Evolutionary conservation across 1,140 invertebrate genomes (phyloP).

Genomic region (Cecropterus lyciades): DNA sequence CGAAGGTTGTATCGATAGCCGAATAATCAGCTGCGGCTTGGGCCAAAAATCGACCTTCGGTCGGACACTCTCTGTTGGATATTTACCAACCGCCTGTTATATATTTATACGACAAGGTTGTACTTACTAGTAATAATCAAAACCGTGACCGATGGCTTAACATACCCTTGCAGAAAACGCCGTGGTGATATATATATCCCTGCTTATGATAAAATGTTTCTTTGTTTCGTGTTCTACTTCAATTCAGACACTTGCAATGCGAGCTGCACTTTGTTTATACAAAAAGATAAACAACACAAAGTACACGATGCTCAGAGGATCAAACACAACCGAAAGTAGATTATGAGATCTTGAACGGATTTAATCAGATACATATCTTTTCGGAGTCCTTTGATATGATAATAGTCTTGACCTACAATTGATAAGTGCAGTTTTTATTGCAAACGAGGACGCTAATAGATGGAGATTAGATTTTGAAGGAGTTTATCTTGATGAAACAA

Average conservation of each 20-base stretch:
- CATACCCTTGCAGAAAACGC: too few relatives aligned
- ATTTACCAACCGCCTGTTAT: too few relatives aligned
- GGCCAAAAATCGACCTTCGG: too few relatives aligned
- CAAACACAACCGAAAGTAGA: constrained; percentile 3
- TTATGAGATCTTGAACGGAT: neutral
- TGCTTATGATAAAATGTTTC: too few relatives aligned
- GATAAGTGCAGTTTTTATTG: constrained; percentile 4
- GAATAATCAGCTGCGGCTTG: too few relatives aligned
- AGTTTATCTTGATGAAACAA: neutral
- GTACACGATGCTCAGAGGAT: neutral
- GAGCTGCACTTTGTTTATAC: neutral
- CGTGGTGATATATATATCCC: too few relatives aligned
- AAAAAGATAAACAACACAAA: neutral
- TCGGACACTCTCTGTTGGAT: too few relatives aligned
- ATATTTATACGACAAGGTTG: too few relatives aligned
- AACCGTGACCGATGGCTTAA: too few relatives aligned
- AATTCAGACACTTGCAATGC: neutral
- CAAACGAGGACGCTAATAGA: constrained; percentile 5
- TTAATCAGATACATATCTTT: neutral
- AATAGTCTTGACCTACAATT: constrained; percentile 8
- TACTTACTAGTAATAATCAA: too few relatives aligned
- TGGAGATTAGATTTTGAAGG: constrained; percentile 6
- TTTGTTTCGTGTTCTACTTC: too few relatives aligned
- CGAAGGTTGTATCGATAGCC: too few relatives aligned
- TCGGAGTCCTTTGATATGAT: constrained; percentile 14